Conservation (phyloP, 2,797 vertebrate genomes). For the Echiichthys vipera region DNA sequence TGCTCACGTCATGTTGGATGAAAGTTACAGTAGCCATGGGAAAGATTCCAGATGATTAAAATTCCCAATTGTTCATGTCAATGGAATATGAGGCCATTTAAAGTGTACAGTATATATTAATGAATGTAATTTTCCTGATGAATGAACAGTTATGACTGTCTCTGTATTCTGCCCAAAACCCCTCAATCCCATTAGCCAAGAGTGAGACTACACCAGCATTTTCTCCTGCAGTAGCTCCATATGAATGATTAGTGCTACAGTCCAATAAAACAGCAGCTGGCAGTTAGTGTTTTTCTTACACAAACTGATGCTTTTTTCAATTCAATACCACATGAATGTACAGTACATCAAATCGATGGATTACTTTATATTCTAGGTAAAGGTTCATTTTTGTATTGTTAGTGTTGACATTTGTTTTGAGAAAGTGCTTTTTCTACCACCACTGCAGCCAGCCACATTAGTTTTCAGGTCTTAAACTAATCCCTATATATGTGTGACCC, state of each 20-base stretch:
- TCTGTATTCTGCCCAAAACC: no score
- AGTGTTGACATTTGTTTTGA: not conserved
- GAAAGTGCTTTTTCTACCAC: not conserved
- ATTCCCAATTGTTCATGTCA: no score
- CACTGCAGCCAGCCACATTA: not conserved
- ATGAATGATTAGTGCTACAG: not conserved
- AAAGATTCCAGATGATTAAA: no score
- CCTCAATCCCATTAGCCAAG: no score
- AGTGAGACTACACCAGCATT: not conserved
- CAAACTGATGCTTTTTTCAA: not conserved
- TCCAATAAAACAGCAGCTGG: not conserved
- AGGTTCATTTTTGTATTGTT: not conserved
- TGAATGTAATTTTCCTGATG: no score
- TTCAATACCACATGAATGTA: not conserved
- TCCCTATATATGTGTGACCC: slow-evolving; percentile 5
- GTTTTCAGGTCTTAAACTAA: not conserved
- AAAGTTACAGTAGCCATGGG: no score
- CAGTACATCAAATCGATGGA: no score
- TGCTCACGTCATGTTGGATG: no score
- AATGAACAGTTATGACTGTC: no score
- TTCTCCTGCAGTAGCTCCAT: not conserved
- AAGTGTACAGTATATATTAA: no score
- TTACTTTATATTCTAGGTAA: not conserved
- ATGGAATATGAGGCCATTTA: no score
- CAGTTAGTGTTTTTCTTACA: not conserved